A percentile compares a stretch with the other conserved stretches of the same genome.
Conservation (phyloP, 1,140 invertebrate species). For the Rhopalosiphum padi region DNA sequence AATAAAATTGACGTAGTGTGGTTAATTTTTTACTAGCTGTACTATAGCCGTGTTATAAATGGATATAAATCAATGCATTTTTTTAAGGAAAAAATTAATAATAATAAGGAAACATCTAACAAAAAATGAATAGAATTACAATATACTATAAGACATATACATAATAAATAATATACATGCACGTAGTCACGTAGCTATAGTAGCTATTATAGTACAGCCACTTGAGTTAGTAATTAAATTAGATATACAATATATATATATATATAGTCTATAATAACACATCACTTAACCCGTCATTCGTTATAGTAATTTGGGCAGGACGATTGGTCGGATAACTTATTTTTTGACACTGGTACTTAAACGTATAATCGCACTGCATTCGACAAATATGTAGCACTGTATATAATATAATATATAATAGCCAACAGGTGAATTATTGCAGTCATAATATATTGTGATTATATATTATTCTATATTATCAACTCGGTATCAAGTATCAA, state of each 20-base stretch:
- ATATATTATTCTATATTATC: not conserved
- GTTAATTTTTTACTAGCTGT: not conserved
- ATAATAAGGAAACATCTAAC: not conserved
- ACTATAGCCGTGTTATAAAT: no score
- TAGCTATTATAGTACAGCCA: not conserved
- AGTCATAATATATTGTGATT: not conserved
- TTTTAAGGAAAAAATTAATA: not conserved
- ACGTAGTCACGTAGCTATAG: not conserved
- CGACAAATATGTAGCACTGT: not conserved
- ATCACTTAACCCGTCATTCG: not conserved
- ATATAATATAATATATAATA: not conserved
- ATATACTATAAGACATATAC: no score
- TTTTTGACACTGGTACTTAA: not conserved
- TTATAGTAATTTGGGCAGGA: not conserved
- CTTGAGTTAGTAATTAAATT: not conserved
- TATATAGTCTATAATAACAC: not conserved
- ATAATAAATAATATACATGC: not conserved
- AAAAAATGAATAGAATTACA: not conserved
- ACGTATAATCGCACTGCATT: not conserved
- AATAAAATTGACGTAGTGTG: not conserved
- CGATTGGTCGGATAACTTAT: not conserved
- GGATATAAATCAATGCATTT: not conserved
- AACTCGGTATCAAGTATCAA: not conserved
- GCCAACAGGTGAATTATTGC: no score
- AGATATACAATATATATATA: no score